phyloP scores from a whole-genome alignment of 64 coral and sea anemone species.

The Montipora sp. region DNA sequence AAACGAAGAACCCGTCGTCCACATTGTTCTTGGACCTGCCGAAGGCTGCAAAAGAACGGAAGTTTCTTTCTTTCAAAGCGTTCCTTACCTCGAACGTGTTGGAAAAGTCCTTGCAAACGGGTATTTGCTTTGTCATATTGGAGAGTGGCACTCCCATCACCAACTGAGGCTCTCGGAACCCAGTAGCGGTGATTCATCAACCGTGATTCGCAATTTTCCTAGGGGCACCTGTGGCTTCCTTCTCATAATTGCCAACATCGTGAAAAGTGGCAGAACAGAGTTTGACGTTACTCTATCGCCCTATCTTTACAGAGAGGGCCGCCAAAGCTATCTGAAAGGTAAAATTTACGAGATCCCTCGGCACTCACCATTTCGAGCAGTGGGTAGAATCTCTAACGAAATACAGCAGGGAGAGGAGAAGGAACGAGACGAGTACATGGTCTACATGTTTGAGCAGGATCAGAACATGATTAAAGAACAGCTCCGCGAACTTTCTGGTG shows the following conservation, averaged over 20 bases:
- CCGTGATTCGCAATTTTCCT: conserved; percentile 71
- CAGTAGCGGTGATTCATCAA: conserved; percentile 71
- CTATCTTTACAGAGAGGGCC: conserved; percentile 46
- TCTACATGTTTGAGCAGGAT: conserved; percentile 15
- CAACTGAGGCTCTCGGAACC: conserved; percentile 55
- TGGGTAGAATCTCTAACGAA: not conserved
- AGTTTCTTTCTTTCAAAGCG: conserved; percentile 75
- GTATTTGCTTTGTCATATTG: conserved; percentile 83
- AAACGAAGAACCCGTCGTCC: conserved; percentile 37
- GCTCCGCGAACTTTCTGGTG: not conserved
- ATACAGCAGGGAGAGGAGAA: not conserved
- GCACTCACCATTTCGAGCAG: conserved; percentile 12
- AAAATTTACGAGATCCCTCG: not conserved
- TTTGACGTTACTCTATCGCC: conserved; percentile 67
- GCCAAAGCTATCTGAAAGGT: not conserved
- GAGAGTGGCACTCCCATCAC: conserved; percentile 93
- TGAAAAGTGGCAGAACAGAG: not conserved
- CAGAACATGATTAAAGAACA: not conserved
- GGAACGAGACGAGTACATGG: not conserved
- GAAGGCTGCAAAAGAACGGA: conserved; percentile 56
- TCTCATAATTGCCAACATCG: conserved; percentile 83
- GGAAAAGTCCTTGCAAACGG: conserved; percentile 39
- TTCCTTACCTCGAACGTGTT: conserved; percentile 72
- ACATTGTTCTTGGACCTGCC: conserved; percentile 76
- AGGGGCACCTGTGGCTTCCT: conserved; percentile 69